Evolutionary conservation across 2,888 invertebrate species (phyloP), one percentile per base, ranked within the genome.

Genomic region (Scaptomyza cyrtandrae): DNA sequence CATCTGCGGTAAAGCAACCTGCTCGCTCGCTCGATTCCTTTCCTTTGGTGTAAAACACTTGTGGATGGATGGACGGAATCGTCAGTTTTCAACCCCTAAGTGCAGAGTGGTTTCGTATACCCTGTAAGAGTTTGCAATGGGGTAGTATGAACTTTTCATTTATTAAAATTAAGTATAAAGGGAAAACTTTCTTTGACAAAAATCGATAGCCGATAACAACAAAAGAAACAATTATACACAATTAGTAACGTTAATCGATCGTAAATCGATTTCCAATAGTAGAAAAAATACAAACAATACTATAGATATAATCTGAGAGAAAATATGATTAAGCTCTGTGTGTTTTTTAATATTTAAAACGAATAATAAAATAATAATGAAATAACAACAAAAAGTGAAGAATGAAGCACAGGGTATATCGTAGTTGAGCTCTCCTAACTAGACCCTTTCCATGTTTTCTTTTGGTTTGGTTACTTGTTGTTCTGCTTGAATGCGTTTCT

Each of bases 71-170:
- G n/a, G n/a, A n/a, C n/a, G 54, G 71, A 63, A 56, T 59, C 49
- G 44, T 43, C 68, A 39, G 65, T 72, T 72, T 78, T 70, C 86
- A 86, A 75, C 83, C 83, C 86, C 73, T 83, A 83, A 86, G 83
- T 81, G 76, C 78, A 69, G 11, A 14, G 7, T 14, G 37, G 6
- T 52, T 37, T 37, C 27, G 6, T 7, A 11, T 37, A 14, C 14
- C 37, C 39, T 16, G 44, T 37, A 2, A 41, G 10, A 19, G 4
- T 13, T 6, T 6, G 2, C 1, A n/a, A 4, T 0, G 50, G 50
- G 33, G 35, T 24, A 35, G 9, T 6, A 10, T n/a, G 19, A 24
- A 24, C 3, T 3, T 24, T 24, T 4, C 24, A 24, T 24, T 24
- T 5, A 1, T 2, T 11, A 35, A 5, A 35, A 11, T 1, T 31